Evolutionary conservation across 2,797 vertebrate species (phyloP).

Genomic region (Pseudotriccus pelzelni): DNA sequence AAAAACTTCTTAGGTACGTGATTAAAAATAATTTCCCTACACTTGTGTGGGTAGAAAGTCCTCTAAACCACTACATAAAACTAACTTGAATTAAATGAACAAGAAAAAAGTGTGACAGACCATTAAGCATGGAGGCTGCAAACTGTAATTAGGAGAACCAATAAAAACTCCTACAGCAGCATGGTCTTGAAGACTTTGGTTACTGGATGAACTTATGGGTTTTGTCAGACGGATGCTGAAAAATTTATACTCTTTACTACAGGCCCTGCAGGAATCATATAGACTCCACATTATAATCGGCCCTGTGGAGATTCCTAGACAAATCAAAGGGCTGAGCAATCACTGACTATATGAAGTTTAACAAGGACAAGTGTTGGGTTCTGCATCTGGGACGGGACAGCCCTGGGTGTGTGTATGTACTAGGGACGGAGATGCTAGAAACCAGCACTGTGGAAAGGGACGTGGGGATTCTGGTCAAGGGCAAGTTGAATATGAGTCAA

Average conservation of each 20-base stretch:
- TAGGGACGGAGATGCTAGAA: background rate
- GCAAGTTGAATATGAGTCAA: accelerated
- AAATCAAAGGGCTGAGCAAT: accelerated
- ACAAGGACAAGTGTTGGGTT: background rate
- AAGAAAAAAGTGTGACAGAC: background rate
- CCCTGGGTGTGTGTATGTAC: background rate
- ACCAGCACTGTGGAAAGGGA: accelerated
- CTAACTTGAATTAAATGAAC: background rate
- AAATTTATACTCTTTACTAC: background rate
- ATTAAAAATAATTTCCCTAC: background rate
- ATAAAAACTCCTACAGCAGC: background rate
- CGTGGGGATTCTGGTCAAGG: background rate
- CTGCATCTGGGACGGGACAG: background rate
- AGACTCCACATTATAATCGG: too few relatives aligned
- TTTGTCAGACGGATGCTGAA: background rate
- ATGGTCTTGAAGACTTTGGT: background rate
- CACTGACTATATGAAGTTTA: background rate
- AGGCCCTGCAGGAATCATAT: background rate
- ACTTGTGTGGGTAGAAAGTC: background rate
- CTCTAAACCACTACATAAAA: background rate
- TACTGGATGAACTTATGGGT: background rate
- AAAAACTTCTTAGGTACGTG: background rate
- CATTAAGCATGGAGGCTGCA: background rate
- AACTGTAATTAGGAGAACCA: background rate
- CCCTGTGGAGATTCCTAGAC: background rate